Conservation (phyloP, 2,888 invertebrate genomes). For the Eucera pruinosa region DNA sequence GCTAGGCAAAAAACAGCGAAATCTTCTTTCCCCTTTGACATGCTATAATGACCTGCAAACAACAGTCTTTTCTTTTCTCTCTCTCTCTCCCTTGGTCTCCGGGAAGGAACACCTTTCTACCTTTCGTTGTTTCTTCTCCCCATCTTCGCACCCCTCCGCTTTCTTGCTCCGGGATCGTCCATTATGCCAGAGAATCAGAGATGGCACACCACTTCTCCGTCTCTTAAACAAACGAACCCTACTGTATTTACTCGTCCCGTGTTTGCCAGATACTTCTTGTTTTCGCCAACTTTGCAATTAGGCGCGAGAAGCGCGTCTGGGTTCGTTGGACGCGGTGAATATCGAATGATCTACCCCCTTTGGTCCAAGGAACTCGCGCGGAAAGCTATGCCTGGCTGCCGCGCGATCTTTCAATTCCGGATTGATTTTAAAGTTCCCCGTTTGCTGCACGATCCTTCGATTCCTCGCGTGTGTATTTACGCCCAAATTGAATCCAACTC, state of each 20-base stretch:
- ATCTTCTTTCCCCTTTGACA: slow-evolving; percentile 70
- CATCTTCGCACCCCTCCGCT: slow-evolving; percentile 57
- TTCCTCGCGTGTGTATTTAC: slow-evolving; percentile 44
- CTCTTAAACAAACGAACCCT: slow-evolving; percentile 76
- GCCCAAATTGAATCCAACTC: slow-evolving; percentile 50
- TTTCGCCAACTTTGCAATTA: slow-evolving; percentile 82
- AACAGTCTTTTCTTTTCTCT: slow-evolving; percentile 64
- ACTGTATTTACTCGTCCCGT: slow-evolving; percentile 78
- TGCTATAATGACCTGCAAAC: slow-evolving; percentile 82
- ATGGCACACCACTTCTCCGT: slow-evolving; percentile 58
- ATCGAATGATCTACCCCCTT: slow-evolving; percentile 63
- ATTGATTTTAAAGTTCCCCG: slow-evolving; percentile 67
- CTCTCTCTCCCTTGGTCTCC: slow-evolving; percentile 51
- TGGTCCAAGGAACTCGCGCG: slow-evolving; percentile 42
- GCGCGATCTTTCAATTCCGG: slow-evolving; percentile 55
- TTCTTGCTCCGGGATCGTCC: slow-evolving; percentile 57
- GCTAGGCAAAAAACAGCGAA: slow-evolving; percentile 55
- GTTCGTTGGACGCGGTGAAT: slow-evolving; percentile 60
- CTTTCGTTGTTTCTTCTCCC: slow-evolving; percentile 47
- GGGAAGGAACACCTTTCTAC: slow-evolving; percentile 60
- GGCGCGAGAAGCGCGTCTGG: slow-evolving; percentile 64
- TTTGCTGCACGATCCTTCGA: slow-evolving; percentile 57
- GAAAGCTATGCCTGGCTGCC: slow-evolving; percentile 55
- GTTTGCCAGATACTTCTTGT: slow-evolving; percentile 81
- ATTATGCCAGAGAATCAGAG: slow-evolving; percentile 62